Evolutionary conservation across 2,797 vertebrate genomes (phyloP), one percentile per base, ranked within the genome.

Genomic region (Aselliscus stoliczkanus): DNA sequence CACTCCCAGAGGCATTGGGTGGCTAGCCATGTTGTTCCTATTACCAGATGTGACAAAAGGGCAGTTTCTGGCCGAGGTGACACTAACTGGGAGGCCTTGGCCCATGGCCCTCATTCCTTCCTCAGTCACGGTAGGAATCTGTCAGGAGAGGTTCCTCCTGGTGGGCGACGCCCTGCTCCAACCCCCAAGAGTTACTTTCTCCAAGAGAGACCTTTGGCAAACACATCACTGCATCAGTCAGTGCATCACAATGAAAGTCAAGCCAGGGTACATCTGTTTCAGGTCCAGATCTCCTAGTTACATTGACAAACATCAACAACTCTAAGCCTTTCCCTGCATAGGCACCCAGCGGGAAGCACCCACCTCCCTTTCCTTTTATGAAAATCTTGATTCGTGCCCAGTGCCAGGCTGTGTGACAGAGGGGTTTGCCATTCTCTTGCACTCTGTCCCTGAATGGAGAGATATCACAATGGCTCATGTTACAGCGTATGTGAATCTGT

Each of bases 251-350:
- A 96, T 67, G 85, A 50, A n/a, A 86, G 65, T 31, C 34, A 37
- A 86, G 56, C 52, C 82, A 47, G 44, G 10, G 54, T 42, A 75
- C 94, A 86, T 84, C 77, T 96, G 92, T 76, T 94, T 80, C 79
- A 82, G 89, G 65, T 79, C 58, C 94, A 70, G 34, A 86, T 95
- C 94, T 87, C 90, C 85, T 89, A 13, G 88, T 70, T 88, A 96
- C 72, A 47, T 81, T 65, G 42, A 96, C 70, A 95, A 96, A 97
- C 25, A 94, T 82, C 96, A 90, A 85, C 54, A 72, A n/a, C 84
- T 84, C 69, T 65, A 42, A 81, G 60, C 25, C 76, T 42, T 54
- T n/a, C 54, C 37, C 42, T 56, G 42, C 39, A 79, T 7, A 31
- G 29, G 11, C 62, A 67, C 34, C 73, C 37, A 37, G 34, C 52